Base-by-base conservation (phyloP, 2,797 vertebrate species). In the Thunnus albacares region DNA sequence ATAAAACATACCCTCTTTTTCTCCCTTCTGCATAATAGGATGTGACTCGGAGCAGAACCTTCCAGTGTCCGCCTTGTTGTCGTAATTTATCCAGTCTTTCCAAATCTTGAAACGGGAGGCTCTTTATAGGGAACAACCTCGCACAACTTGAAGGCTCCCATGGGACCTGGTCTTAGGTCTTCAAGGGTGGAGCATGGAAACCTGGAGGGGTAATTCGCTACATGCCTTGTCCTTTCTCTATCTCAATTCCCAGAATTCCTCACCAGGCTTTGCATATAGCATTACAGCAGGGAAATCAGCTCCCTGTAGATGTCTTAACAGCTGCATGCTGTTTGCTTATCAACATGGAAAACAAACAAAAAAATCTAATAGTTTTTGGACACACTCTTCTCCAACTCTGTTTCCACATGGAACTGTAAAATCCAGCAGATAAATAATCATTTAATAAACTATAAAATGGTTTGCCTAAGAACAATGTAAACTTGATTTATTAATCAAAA, bases 161-260 rank as follows among this genome's bases (percentile, higher is more conserved):
- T 58, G 72, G 79, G 88, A 86, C 55, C 33, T 56, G 74, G 20
- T 60, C 49, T 81, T 24, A 24, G 55, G 52, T 70, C 71, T 77
- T 68, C 3, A 6, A 57, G 67, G 76, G 79, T 74, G 78, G 86
- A 38, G 45, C 60, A 75, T 49, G 78, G 89, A 88, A 83, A 77
- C 75, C 22, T 58, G 51, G 38, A 59, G 76, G 65, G 74, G 82
- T 88, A 45, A 82, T 71, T 84, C 85, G 41, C 77, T 86, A 51
- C 20, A 4, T 65, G 79, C 52, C 15, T 28, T 57, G 17, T 84
- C 82, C 65, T 70, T 51, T 47, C 13, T 75, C 69, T 5, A 4
- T 51, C 64, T 70, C 52, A 47, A 71, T 84, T 87, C 77, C 61
- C 74, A 83, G 76, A 87, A 92, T 90, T 91, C 81, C 77, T 80